Evolutionary conservation across 1,140 invertebrate genomes (phyloP).

Genomic region (Lasioglossum baleicum): DNA sequence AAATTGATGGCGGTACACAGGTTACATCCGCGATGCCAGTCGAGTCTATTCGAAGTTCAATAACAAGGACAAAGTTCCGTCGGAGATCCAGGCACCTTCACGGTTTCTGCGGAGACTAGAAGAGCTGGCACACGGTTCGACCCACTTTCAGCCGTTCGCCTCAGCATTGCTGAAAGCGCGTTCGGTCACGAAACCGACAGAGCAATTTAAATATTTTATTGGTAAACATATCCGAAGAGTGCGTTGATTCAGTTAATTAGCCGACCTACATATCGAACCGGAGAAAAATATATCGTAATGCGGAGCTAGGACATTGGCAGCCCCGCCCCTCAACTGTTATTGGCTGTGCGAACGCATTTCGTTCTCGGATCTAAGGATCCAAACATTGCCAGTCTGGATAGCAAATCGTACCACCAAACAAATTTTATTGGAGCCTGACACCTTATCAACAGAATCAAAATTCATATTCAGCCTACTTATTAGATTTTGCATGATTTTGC

Average conservation of each 20-base stretch:
- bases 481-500: too few species aligned
- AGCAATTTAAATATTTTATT: conserved; percentile 62
- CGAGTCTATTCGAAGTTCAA: conserved; percentile 50
- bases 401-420: background rate
- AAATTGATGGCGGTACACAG: conserved; percentile 14
- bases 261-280: background rate
- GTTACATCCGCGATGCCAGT: conserved; percentile 22
- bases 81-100: conserved; percentile 40
- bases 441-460: too few species aligned
- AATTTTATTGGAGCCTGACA: too few species aligned
- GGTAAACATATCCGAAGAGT: conserved; percentile 47
- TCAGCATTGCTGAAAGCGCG: conserved; percentile 7
- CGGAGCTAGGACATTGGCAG: background rate
- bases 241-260: conserved; percentile 49
- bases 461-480: too few species aligned
- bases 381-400: too few species aligned
- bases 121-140: conserved; percentile 36
- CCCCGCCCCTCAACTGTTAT: background rate
- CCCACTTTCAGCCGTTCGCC: conserved; percentile 41
- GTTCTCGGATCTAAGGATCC: background rate
- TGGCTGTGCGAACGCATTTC: background rate
- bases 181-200: conserved; percentile 55
- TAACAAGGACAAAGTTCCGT: conserved; percentile 49
- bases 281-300: background rate
- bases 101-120: conserved; percentile 52